These are phyloP conservation scores for Nymphalis c-album DNA, from an alignment of 2,888 invertebrate genomes.

Conservation along the genomic window DNA sequence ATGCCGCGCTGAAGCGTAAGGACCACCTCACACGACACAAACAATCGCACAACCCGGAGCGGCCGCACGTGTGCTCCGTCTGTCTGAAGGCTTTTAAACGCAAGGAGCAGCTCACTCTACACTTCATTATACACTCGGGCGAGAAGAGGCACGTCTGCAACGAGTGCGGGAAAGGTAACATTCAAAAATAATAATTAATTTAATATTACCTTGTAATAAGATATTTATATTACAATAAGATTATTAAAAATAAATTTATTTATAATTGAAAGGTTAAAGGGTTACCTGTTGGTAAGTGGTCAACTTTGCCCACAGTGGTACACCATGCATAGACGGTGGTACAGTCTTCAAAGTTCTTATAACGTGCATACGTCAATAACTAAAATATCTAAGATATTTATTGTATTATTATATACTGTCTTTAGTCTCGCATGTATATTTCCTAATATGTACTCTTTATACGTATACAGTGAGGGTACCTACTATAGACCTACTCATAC, in stretches of 20 bases:
- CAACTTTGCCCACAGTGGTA: too few species aligned
- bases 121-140: conserved; percentile 94
- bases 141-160: conserved; percentile 93
- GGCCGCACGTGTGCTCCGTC: conserved; percentile 93
- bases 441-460: too few species aligned
- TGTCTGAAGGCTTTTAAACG: conserved; percentile 94
- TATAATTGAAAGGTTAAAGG: too few species aligned
- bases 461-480: too few species aligned
- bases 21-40: conserved; percentile 93
- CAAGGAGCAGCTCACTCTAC: conserved; percentile 92
- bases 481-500: too few species aligned
- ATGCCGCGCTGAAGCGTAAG: conserved; percentile 92
- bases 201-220: neutral
- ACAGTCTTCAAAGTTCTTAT: too few species aligned
- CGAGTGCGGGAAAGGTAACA: conserved; percentile 91
- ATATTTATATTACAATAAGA: neutral
- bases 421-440: too few species aligned
- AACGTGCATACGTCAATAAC: too few species aligned
- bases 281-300: too few species aligned
- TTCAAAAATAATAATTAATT: neutral
- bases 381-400: neutral
- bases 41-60: conserved; percentile 93
- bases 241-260: neutral
- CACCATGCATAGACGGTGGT: too few species aligned
- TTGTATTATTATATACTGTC: too few species aligned